Percentiles rank a stretch among this genome's conserved stretches.
Conservation (phyloP, 1,140 invertebrate species). For the Nautilus pompilius region DNA sequence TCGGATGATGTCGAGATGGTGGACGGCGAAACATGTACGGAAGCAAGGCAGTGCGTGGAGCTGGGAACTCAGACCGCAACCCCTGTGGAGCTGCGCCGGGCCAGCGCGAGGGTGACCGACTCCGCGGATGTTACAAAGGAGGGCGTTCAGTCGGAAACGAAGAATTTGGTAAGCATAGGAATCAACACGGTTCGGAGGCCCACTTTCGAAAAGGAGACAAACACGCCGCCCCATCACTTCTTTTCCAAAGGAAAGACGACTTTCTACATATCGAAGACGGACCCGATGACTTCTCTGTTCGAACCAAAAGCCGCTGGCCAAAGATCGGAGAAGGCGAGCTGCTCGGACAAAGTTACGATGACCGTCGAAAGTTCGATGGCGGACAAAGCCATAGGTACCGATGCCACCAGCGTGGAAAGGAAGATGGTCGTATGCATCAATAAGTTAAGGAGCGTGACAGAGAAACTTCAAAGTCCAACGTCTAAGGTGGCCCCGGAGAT, state of each 20-base stretch:
- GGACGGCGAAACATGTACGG: constrained; percentile 30
- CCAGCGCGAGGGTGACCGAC: neutral
- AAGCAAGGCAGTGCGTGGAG: constrained; percentile 23
- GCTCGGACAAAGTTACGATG: constrained; percentile 30
- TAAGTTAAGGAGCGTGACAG: constrained; percentile 40
- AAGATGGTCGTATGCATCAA: constrained; percentile 43
- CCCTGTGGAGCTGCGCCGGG: no score
- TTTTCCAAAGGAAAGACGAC: constrained; percentile 45
- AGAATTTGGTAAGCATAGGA: constrained; percentile 28
- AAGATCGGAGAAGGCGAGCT: no score
- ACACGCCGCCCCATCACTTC: constrained; percentile 33
- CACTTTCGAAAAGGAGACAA: constrained; percentile 46
- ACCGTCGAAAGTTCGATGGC: constrained; percentile 19
- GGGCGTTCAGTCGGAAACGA: constrained; percentile 3
- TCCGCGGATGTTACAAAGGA: constrained; percentile 3
- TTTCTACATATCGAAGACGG: constrained; percentile 35
- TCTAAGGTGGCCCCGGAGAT: constrained; percentile 6
- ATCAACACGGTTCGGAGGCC: constrained; percentile 37
- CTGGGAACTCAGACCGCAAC: constrained; percentile 32
- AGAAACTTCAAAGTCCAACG: constrained; percentile 43
- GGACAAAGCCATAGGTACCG: constrained; percentile 31
- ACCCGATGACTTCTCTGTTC: constrained; percentile 43
- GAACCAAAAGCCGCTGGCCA: no score
- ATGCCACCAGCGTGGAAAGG: constrained; percentile 25
- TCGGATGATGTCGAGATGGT: constrained; percentile 34